phyloP scores from a whole-genome alignment of 2,797 vertebrate species.

The Peromyscus nudipes region DNA sequence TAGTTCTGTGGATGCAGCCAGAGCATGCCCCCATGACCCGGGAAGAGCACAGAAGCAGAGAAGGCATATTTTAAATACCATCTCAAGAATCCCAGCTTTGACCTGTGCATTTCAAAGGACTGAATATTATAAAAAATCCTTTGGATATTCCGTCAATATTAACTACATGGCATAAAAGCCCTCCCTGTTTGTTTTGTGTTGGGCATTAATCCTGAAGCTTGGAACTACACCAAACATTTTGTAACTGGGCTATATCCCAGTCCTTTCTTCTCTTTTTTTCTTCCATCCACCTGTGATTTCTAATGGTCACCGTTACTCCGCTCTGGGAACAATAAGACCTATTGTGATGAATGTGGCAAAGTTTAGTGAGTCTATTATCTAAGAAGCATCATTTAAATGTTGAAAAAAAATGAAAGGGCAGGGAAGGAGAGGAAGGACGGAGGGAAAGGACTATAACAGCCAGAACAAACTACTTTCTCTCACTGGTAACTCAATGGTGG shows the following conservation, averaged over 20 bases:
- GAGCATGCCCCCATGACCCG: not conserved
- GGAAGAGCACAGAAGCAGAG: slow-evolving; percentile 1
- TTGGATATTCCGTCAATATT: not conserved
- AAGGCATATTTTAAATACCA: slow-evolving; percentile 32
- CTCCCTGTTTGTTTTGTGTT: not conserved
- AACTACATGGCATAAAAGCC: not conserved
- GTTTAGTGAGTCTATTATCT: not conserved
- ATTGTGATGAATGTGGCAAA: not conserved
- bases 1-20: slow-evolving; percentile 28
- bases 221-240: not conserved
- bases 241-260: not conserved
- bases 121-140: not conserved
- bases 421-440: not conserved
- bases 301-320: not conserved
- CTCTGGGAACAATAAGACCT: not conserved
- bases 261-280: not conserved
- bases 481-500: not conserved
- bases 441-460: not conserved
- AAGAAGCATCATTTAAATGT: not conserved
- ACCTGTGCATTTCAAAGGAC: slow-evolving; percentile 20
- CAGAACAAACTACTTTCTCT: not conserved
- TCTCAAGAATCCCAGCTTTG: slow-evolving; percentile 50
- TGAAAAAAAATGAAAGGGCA: slow-evolving; percentile 17
- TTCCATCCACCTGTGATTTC: not conserved
- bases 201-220: not conserved